These are phyloP conservation scores for Ciconia maguari DNA, from an alignment of 2,113 vertebrate species.

Conservation along the genomic window DNA sequence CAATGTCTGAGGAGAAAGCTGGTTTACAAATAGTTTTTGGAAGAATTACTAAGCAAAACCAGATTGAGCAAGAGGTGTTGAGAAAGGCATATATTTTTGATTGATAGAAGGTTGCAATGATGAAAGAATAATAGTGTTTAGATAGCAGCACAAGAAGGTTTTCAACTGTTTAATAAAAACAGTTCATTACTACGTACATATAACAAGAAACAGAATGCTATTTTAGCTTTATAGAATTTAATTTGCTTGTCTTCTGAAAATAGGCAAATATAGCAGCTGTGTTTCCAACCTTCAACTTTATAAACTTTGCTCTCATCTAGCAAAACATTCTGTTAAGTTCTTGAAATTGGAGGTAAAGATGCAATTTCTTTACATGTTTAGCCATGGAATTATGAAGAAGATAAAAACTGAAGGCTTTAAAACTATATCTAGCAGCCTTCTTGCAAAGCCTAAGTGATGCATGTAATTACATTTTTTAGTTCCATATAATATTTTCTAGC, in stretches of 20 bases:
- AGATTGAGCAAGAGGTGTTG: slow-evolving; percentile 4
- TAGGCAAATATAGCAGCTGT: neutral
- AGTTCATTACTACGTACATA: slow-evolving; percentile 7
- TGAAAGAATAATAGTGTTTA: slow-evolving; percentile 45
- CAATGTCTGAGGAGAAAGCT: neutral
- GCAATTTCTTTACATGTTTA: slow-evolving; percentile 34
- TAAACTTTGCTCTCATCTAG: slow-evolving; percentile 32
- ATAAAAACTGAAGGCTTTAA: slow-evolving; percentile 1
- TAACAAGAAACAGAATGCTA: slow-evolving; percentile 32
- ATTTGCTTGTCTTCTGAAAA: slow-evolving; percentile 53
- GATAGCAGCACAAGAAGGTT: slow-evolving; percentile 44
- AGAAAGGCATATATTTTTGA: slow-evolving; percentile 39
- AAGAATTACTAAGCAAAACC: slow-evolving; percentile 22
- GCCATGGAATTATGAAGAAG: neutral
- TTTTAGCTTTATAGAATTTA: neutral
- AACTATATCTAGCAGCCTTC: neutral
- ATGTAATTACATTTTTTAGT: neutral
- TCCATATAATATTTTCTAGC: neutral
- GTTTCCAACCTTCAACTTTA: slow-evolving; percentile 43
- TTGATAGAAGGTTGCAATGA: neutral
- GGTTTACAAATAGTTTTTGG: neutral
- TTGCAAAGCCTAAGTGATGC: neutral
- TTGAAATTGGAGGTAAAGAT: slow-evolving; percentile 20
- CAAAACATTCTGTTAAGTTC: slow-evolving; percentile 42
- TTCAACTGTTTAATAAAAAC: slow-evolving; percentile 61